A percentile compares a stretch with the other conserved stretches of the same genome.
Conservation (phyloP, 2,888 invertebrate species). For the Pseudococcus jackbeardsleyi region DNA sequence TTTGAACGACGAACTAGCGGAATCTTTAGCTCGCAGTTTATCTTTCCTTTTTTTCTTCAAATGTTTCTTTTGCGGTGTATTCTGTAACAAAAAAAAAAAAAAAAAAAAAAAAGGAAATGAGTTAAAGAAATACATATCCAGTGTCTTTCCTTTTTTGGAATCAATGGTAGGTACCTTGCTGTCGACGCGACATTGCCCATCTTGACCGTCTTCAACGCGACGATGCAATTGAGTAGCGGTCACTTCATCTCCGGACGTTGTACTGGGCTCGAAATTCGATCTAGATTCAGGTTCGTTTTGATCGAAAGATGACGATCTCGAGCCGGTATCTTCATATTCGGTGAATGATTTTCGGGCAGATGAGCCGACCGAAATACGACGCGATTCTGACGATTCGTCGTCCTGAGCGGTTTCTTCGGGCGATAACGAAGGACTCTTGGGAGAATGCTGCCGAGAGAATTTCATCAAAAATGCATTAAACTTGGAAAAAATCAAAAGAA, state of each 20-base stretch:
- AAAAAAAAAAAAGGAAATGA: not conserved
- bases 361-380: not conserved
- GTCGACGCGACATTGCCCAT: not conserved
- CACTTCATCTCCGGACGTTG: not conserved
- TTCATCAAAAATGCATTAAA: not conserved
- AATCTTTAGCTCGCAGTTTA: slow-evolving; percentile 64
- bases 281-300: slow-evolving; percentile 12
- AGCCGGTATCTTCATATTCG: slow-evolving; percentile 8
- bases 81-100: not conserved
- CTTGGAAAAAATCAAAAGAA: not conserved
- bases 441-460: slow-evolving; percentile 29
- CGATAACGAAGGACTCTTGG: slow-evolving; percentile 53
- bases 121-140: no score
- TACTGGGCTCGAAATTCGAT: not conserved
- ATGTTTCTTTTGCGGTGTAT: slow-evolving; percentile 47
- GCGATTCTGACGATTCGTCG: not conserved
- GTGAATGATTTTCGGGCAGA: not conserved
- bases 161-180: not conserved
- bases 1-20: slow-evolving; percentile 57
- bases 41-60: slow-evolving; percentile 66
- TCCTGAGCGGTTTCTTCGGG: not conserved
- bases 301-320: slow-evolving; percentile 31
- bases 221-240: not conserved
- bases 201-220: not conserved
- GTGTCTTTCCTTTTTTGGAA: not conserved